Base-by-base conservation (phyloP, 2,888 invertebrate species). In the Uloborus plumipes region DNA sequence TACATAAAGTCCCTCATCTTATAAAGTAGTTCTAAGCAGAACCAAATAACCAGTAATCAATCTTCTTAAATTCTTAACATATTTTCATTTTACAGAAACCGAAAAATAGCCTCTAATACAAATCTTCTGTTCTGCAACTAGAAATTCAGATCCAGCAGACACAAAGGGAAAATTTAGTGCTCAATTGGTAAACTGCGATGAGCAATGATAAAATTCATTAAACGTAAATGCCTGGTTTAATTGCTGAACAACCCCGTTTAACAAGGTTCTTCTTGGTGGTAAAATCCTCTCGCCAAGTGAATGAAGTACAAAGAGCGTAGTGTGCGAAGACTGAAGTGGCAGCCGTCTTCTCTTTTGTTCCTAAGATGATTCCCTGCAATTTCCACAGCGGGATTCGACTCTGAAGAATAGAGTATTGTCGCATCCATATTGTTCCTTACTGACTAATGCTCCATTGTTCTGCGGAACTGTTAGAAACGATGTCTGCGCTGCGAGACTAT, bases 401-500 rank as follows among this genome's bases (percentile, higher is more conserved):
- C 55, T 55, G 18, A 55, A 55, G 55, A 55, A 20, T 20, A 9
- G 18, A n/a, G n/a, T n/a, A 55, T 55, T 55, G 55, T 55, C 20
- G 55, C n/a, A 55, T 18, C 20, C 18, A 20, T 20, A 55, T 55
- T 55, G 18, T 55, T 55, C 55, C 20, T 18, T 1, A n/a, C 16
- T 18, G 55, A 55, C n/a, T 18, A 55, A 55, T 55, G 55, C 20
- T 55, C 55, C 55, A 55, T 55, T 55, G 55, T 55, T 55, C 55
- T 55, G 2, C 55, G n/a, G n/a, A 20, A 20, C 55, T 55, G 55
- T 55, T 55, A 20, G 55, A 55, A 55, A 55, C 55, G 55, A 55
- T 20, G 55, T 55, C 55, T 55, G 55, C n/a, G 18, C 20, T 4
- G 39, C 9, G 9, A 39, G 39, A 39, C 39, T 39, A 39, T 39